Evolutionary conservation across 2,888 invertebrate species (phyloP), one percentile per base, ranked within the genome.

Genomic region (Iphiclides podalirius): DNA sequence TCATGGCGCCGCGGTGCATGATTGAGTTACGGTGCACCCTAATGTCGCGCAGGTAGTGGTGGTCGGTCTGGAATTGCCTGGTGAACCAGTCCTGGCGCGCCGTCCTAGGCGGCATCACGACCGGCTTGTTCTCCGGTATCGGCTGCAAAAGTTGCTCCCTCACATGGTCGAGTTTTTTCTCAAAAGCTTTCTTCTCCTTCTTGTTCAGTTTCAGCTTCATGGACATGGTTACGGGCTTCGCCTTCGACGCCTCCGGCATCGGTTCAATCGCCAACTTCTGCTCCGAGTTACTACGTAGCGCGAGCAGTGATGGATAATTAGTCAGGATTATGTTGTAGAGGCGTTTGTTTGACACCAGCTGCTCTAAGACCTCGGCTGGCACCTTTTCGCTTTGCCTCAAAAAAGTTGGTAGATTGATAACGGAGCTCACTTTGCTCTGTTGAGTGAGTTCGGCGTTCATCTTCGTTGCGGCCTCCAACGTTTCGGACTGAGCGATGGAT

Each of bases 1-100:
- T 89, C 90, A 96, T 94, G 43, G 96, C 96, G 14, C 95, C 95
- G 35, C 96, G 92, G 75, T 96, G 96, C 90, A 96, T 95, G 46
- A 96, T 93, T 1, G 95, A 95, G 72, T 95, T 95, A 60, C 95
- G 91, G 71, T 95, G 95, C 4, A 94, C 90, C 61, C 92, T 85
- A 39, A 94, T 91, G 61, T 92, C 91, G 69, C 92, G 93, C 45
- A 94, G 87, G 66, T 94, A 94, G 67, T 94, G 91, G 37, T 92
- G 92, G 66, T 92, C 88, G 6, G 90, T 89, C 39, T 85, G 80
- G 55, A 92, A 89, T 48, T 92, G 91, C 52, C 90, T 87, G 15
- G 79, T 62, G 40, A 82, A 70, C 87, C 87, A 88, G 54, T 84
- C 86, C 36, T 75, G 79, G 1, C 79, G 76, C 9, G 68, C 73